These are phyloP conservation scores for Chelon auratus DNA, from an alignment of 2,797 vertebrate species.

Conservation along the genomic window DNA sequence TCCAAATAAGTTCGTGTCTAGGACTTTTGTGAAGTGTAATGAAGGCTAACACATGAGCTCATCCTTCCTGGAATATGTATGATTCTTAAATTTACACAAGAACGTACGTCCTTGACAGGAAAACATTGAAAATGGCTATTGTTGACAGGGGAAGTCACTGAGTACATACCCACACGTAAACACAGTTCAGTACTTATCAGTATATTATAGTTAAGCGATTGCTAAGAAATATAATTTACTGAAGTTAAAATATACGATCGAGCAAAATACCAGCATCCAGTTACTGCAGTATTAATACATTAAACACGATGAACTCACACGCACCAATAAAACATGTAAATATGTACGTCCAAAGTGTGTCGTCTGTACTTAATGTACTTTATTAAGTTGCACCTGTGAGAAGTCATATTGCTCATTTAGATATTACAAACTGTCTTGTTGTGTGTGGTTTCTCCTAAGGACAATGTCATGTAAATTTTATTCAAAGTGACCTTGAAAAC, in stretches of 20 bases:
- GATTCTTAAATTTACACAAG: background rate
- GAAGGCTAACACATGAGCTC: background rate
- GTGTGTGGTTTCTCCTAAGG: background rate
- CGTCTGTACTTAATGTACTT: background rate
- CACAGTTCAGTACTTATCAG: background rate
- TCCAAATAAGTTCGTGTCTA: background rate
- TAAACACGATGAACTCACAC: background rate
- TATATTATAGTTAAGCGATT: background rate
- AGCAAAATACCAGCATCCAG: background rate
- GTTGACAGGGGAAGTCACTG: background rate
- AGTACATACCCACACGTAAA: background rate
- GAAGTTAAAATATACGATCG: background rate
- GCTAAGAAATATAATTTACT: background rate
- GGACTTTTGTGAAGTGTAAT: background rate
- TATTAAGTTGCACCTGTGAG: background rate
- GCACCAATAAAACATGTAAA: background rate
- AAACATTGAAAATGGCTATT: background rate
- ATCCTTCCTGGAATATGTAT: background rate
- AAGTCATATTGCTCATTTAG: background rate
- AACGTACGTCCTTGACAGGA: background rate
- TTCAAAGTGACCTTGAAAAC: background rate
- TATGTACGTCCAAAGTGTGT: background rate
- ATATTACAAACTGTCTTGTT: background rate
- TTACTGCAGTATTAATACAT: background rate
- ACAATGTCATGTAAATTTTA: background rate